Percentiles rank a stretch among this genome's conserved stretches.
Conservation (phyloP, 2,888 invertebrate species). For the Eupithecia dodoneata region DNA sequence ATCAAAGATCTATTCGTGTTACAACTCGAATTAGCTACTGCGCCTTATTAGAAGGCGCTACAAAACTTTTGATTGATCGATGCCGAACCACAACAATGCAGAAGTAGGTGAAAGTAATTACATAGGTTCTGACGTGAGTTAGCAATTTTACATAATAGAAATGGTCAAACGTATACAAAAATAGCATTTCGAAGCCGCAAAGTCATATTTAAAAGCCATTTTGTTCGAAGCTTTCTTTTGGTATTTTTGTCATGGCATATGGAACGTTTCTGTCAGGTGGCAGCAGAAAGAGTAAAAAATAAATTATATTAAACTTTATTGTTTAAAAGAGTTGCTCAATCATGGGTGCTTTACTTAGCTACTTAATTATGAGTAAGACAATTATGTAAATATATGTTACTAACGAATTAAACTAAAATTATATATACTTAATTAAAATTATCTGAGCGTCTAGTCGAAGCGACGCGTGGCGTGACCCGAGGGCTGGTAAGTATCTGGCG, state of each 20-base stretch:
- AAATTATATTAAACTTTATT: no score
- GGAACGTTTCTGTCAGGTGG: background rate
- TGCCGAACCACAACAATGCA: slow-evolving; percentile 29
- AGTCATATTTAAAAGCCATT: slow-evolving; percentile 2
- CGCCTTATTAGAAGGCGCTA: background rate
- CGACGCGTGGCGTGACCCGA: no score
- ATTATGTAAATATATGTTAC: no score
- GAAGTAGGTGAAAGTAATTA: slow-evolving; percentile 51
- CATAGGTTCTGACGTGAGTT: slow-evolving; percentile 18
- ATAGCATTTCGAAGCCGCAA: background rate
- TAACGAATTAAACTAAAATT: no score
- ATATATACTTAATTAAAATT: no score
- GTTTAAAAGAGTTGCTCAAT: no score
- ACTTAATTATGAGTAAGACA: no score
- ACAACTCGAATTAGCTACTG: background rate
- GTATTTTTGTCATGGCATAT: background rate
- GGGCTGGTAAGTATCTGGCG: no score
- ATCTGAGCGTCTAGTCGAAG: no score
- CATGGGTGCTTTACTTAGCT: no score
- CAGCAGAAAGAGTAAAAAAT: no score
- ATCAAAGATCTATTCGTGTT: background rate
- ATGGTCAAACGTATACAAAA: slow-evolving; percentile 5
- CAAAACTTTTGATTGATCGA: slow-evolving; percentile 39
- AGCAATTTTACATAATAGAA: slow-evolving; percentile 10
- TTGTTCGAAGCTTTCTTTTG: background rate